Base-by-base conservation (phyloP, 2,888 invertebrate species). In the Volucella zonaria region DNA sequence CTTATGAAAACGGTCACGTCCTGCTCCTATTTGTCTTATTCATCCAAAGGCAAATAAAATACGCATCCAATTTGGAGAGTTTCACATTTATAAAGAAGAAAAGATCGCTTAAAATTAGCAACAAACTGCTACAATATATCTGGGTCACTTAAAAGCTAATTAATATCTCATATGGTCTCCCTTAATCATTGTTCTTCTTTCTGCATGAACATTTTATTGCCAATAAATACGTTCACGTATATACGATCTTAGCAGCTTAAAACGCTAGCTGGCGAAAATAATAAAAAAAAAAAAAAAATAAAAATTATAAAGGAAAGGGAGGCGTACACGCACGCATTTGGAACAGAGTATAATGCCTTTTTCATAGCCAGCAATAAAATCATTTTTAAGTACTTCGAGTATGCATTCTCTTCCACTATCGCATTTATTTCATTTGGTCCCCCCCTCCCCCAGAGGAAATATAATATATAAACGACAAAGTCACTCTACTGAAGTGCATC, bases 361-460 rank as follows among this genome's bases (percentile, higher is more conserved):
- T 73, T 73, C 71, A 62, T 47, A 62, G 62, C 54, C 31, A 40
- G 45, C 54, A 18, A 62, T 73, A 62, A 73, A 73, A 73, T 38
- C 54, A 45, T 54, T 73, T 45, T 73, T 38, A 62, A 59, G 49
- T 71, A 49, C 59, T 47, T 14, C 10, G 14, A 15, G 42, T 42
- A 52, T 42, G 45, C 42, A 23, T 40, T 49, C 18, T 0, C 31
- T 15, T 11, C 31, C 2, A 0, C 31, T n/a, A 38, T 14, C 8
- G 11, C 10, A 52, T 42, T 23, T 52, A 10, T 3, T 67, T 8
- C 12, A 38, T 23, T 49, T 1, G 15, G 3, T 40, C 11, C 12
- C 31, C 40, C 15, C 1, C 18, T 1, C 18, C 18, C 18, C 18
- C n/a, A 42, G 18, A 38, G 52, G 12, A 12, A 23, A 45, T 15